Percentiles rank a stretch among this genome's conserved stretches.
Conservation (phyloP, 2,113 vertebrate genomes). For the Dromiciops gliroides region DNA sequence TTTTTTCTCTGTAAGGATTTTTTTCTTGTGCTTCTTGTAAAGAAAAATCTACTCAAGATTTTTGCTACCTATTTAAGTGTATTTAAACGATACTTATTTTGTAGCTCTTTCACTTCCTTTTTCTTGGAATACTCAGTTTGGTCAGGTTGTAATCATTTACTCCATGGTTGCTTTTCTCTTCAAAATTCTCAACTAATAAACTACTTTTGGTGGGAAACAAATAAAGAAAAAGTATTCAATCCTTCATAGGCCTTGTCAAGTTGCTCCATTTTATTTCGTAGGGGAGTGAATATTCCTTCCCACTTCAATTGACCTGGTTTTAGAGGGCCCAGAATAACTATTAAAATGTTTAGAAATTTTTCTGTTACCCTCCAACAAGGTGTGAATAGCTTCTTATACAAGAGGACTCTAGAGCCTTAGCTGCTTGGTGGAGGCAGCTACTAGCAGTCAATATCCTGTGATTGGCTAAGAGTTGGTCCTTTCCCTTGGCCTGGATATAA, state of each 20-base stretch:
- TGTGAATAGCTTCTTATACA: neutral
- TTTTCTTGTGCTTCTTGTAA: neutral
- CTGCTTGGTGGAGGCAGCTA: no score
- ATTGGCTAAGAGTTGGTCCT: neutral
- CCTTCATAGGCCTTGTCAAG: conserved; percentile 10
- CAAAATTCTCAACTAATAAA: conserved; percentile 41
- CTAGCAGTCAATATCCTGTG: neutral
- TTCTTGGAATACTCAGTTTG: conserved; percentile 35
- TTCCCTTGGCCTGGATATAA: neutral
- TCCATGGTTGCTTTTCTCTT: conserved; percentile 8
- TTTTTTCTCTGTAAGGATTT: conserved; percentile 14
- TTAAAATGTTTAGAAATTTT: no score
- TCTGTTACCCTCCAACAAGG: neutral
- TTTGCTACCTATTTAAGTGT: neutral
- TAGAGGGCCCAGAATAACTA: no score
- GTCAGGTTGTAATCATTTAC: neutral
- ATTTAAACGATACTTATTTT: conserved; percentile 15
- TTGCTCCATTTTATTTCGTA: neutral
- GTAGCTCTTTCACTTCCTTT: conserved; percentile 21
- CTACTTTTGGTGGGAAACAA: conserved; percentile 9
- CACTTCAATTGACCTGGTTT: no score
- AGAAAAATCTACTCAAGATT: conserved; percentile 8
- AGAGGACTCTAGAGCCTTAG: no score
- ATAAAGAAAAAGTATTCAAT: neutral
- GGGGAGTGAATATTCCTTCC: no score